Percentiles rank a stretch among this genome's conserved stretches.
These are phyloP conservation scores for Trichonephila clavipes DNA, from an alignment of 1,140 invertebrate genomes.

Conservation along the genomic window DNA sequence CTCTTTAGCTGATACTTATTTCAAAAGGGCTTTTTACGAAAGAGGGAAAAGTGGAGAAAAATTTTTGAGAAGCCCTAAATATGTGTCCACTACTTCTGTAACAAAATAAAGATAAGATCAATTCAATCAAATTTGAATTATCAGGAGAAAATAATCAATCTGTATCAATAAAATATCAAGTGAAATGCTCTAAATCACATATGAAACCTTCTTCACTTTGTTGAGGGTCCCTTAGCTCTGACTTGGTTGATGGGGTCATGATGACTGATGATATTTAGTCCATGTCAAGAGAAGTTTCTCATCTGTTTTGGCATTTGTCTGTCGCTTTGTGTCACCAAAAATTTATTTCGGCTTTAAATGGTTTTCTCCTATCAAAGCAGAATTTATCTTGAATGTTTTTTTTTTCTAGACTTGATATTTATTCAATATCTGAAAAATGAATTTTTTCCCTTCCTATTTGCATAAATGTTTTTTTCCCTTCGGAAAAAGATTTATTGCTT, in stretches of 20 bases:
- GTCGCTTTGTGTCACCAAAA: slow-evolving; percentile 67
- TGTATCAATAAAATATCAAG: no score
- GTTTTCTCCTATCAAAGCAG: slow-evolving; percentile 66
- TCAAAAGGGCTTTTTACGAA: no score
- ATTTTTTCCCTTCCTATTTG: slow-evolving; percentile 40
- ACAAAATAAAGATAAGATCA: no score
- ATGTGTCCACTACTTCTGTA: no score
- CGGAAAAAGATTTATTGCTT: slow-evolving; percentile 46
- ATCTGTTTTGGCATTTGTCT: slow-evolving; percentile 76
- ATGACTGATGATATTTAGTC: slow-evolving; percentile 66
- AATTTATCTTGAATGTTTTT: slow-evolving; percentile 58
- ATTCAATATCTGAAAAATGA: slow-evolving; percentile 48
- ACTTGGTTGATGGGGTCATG: slow-evolving; percentile 31
- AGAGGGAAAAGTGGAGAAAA: no score
- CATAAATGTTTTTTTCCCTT: slow-evolving; percentile 34
- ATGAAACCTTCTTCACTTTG: not conserved
- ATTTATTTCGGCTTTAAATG: slow-evolving; percentile 68
- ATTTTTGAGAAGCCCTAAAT: no score
- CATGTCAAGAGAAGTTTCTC: slow-evolving; percentile 65
- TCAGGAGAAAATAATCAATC: no score
- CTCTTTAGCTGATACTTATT: no score
- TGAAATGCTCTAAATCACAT: no score
- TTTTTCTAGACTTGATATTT: not conserved
- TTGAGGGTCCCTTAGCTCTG: not conserved
- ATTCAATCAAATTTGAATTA: no score